These are phyloP conservation scores for Tinamus guttatus DNA, from an alignment of 2,113 vertebrate genomes.

Conservation along the genomic window DNA sequence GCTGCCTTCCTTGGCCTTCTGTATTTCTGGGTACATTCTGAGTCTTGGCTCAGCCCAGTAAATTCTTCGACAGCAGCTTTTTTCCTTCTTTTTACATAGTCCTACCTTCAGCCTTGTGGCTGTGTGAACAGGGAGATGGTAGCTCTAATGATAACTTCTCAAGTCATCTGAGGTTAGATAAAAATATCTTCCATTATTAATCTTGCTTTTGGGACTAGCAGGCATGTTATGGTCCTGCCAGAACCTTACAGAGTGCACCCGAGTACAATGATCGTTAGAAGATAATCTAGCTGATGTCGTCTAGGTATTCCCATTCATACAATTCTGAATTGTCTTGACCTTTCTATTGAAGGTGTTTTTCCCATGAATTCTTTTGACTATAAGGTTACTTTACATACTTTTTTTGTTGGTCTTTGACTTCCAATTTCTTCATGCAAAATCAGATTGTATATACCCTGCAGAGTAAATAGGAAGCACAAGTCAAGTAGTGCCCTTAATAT, in stretches of 20 bases:
- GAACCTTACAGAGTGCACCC: not conserved
- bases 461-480: not conserved
- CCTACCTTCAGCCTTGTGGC: not conserved
- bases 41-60: not conserved
- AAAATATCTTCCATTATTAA: not conserved
- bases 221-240: not conserved
- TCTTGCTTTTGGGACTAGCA: not conserved
- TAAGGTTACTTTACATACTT: not conserved
- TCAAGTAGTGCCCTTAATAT: not conserved
- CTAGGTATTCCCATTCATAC: not conserved
- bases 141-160: not conserved
- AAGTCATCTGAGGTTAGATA: not conserved
- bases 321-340: not conserved
- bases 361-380: not conserved
- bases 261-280: not conserved
- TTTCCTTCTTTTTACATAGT: not conserved
- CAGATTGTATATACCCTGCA: not conserved
- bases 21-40: not conserved
- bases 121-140: not conserved
- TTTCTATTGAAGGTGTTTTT: not conserved
- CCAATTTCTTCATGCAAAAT: not conserved
- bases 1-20: not conserved
- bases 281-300: not conserved
- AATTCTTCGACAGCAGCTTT: not conserved
- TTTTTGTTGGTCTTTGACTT: not conserved